These are phyloP conservation scores for Threskiornis aethiopicus DNA, from an alignment of 2,797 vertebrate species.

Conservation along the genomic window DNA sequence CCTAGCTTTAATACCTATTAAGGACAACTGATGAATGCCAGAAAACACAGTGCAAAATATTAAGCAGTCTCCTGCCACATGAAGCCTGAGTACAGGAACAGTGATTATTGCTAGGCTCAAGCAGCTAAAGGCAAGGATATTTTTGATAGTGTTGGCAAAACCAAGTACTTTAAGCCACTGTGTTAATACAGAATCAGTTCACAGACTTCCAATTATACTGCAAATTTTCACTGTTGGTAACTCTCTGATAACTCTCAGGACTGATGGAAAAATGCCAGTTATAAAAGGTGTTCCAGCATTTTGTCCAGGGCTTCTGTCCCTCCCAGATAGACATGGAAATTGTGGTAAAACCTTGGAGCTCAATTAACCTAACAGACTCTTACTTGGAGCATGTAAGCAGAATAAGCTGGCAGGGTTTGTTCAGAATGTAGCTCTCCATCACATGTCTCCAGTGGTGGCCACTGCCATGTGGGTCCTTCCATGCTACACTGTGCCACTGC, in stretches of 20 bases:
- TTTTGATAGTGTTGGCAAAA: background rate
- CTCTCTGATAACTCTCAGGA: background rate
- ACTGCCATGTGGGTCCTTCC: background rate
- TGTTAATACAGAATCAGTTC: background rate
- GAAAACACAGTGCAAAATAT: background rate
- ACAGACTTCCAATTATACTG: background rate
- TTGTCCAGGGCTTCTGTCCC: background rate
- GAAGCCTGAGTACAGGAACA: background rate
- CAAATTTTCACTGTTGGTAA: background rate
- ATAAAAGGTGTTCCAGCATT: background rate
- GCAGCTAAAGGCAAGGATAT: background rate
- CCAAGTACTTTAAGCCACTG: background rate
- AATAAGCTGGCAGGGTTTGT: background rate
- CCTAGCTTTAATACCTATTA: background rate
- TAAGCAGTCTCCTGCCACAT: background rate
- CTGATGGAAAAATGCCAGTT: background rate
- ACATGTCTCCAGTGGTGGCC: background rate
- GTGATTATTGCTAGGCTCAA: background rate
- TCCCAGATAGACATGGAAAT: background rate
- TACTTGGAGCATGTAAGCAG: background rate
- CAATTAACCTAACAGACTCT: background rate
- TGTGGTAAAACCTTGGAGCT: background rate
- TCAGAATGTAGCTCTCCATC: background rate
- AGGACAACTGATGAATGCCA: background rate
- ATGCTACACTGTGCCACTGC: fast-evolving